Evolutionary conservation across 2,797 vertebrate genomes (phyloP).

Genomic region (Typhlichthys subterraneus): DNA sequence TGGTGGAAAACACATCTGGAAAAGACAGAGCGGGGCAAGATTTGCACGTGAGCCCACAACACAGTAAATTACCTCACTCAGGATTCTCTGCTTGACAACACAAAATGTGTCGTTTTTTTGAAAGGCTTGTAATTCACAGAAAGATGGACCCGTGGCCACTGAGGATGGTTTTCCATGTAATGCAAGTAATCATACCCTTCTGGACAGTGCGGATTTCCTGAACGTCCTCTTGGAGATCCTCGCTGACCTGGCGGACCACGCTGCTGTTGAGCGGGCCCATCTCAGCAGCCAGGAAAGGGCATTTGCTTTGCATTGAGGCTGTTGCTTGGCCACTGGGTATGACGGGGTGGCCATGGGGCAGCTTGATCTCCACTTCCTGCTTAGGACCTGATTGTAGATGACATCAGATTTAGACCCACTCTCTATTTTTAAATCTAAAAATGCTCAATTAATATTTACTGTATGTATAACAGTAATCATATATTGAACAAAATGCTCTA

Average conservation of each 20-base stretch:
- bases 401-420: neutral
- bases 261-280: constrained; percentile 89
- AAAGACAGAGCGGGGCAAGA: neutral
- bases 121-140: no score
- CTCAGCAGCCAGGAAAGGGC: constrained; percentile 94
- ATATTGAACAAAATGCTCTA: neutral
- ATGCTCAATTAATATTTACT: neutral
- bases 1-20: constrained; percentile 78
- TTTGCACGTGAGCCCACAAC: no score
- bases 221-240: constrained; percentile 93
- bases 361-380: constrained; percentile 40
- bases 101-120: no score
- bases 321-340: constrained; percentile 69
- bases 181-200: constrained; percentile 76
- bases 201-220: constrained; percentile 86
- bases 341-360: constrained; percentile 73
- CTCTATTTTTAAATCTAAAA: neutral
- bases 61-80: no score
- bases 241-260: constrained; percentile 89
- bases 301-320: constrained; percentile 78
- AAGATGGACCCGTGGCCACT: neutral
- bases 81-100: no score
- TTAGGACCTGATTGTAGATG: constrained; percentile 43
- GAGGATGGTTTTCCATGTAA: neutral
- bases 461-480: neutral